A percentile compares a stretch with the other conserved stretches of the same genome.
phyloP scores from a whole-genome alignment of 2,797 vertebrate genomes.

The Acanthurus lineatus region DNA sequence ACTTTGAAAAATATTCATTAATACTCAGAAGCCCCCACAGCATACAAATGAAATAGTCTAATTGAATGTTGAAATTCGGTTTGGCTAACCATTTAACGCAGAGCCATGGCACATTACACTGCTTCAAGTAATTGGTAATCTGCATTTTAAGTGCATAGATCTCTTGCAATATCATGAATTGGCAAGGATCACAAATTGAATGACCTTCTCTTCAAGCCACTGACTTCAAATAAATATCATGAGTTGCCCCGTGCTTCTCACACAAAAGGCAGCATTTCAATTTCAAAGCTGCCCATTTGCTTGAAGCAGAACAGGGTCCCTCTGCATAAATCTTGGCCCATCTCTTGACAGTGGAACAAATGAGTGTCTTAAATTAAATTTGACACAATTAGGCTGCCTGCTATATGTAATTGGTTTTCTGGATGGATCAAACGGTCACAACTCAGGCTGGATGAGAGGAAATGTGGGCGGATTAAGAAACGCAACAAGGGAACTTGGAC shows the following conservation, averaged over 20 bases:
- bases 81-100: constrained; percentile 6
- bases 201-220: constrained; percentile 36
- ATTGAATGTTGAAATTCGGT: not conserved
- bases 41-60: not conserved
- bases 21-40: not conserved
- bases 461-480: constrained; percentile 50
- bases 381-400: constrained; percentile 70
- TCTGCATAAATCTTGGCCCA: constrained; percentile 60
- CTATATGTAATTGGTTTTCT: constrained; percentile 74
- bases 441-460: constrained; percentile 56
- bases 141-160: constrained; percentile 27
- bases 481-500: constrained; percentile 31
- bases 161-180: not conserved
- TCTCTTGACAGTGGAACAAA: constrained; percentile 64
- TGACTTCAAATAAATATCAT: constrained; percentile 45
- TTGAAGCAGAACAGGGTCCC: constrained; percentile 35
- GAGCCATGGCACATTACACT: not conserved
- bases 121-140: constrained; percentile 7
- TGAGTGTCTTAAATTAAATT: constrained; percentile 75
- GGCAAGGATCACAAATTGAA: constrained; percentile 35
- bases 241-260: constrained; percentile 36
- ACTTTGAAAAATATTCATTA: constrained; percentile 18
- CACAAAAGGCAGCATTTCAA: constrained; percentile 67
- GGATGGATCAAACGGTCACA: constrained; percentile 62
- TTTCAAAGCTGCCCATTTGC: constrained; percentile 72